Conservation (phyloP, 2,888 invertebrate species). For the Theretra japonica region DNA sequence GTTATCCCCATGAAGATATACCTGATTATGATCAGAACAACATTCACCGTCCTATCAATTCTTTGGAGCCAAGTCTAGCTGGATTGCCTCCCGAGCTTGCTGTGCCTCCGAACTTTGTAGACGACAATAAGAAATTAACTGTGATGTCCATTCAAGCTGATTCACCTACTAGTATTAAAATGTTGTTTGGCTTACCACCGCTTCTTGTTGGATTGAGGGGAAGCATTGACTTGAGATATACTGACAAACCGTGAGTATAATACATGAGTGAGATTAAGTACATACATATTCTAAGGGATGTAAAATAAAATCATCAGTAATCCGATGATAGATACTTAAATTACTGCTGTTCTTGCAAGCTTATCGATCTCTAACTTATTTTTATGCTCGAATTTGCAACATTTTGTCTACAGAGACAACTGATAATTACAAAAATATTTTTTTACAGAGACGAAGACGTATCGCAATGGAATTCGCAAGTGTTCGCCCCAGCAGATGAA, state of each 20-base stretch:
- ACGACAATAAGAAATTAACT: constrained; percentile 77
- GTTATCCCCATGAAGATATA: constrained; percentile 69
- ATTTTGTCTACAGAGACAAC: background rate
- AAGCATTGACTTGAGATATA: constrained; percentile 94
- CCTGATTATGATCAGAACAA: constrained; percentile 69
- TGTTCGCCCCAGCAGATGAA: constrained; percentile 94
- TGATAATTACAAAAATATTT: background rate
- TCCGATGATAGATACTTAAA: too few relatives aligned
- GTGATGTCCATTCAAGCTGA: constrained; percentile 89
- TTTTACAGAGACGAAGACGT: constrained; percentile 86
- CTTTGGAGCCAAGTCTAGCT: constrained; percentile 52
- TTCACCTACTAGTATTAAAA: constrained; percentile 90
- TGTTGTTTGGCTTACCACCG: constrained; percentile 92
- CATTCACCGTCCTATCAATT: constrained; percentile 62
- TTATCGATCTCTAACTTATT: too few relatives aligned
- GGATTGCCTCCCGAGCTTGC: constrained; percentile 63
- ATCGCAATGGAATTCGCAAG: constrained; percentile 92
- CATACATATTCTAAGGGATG: too few relatives aligned
- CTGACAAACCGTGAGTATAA: constrained; percentile 88
- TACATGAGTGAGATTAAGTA: too few relatives aligned
- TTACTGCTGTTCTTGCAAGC: too few relatives aligned
- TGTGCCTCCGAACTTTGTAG: constrained; percentile 60
- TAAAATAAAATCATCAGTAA: too few relatives aligned
- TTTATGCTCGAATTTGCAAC: too few relatives aligned
- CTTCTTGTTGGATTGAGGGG: constrained; percentile 94